These are phyloP conservation scores for Nomada goodeniana DNA, from an alignment of 2,888 invertebrate genomes.

Conservation along the genomic window DNA sequence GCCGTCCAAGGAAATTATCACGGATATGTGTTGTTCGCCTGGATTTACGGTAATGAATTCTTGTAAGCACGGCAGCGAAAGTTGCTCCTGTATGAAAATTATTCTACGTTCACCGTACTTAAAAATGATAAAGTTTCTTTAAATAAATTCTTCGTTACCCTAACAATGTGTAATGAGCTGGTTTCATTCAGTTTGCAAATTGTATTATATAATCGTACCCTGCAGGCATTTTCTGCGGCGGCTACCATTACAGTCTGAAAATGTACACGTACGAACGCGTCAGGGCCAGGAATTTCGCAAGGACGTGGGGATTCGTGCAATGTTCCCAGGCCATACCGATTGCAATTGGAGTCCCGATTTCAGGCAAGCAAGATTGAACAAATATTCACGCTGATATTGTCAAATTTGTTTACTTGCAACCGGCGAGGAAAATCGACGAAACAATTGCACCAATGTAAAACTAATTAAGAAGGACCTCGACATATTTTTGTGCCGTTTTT, in stretches of 20 bases:
- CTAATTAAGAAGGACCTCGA: background rate
- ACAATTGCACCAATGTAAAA: background rate
- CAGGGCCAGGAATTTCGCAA: slow-evolving; percentile 92
- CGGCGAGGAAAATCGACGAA: too few relatives aligned
- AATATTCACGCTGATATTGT: background rate
- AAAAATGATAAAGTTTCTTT: too few relatives aligned
- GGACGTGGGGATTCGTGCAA: slow-evolving; percentile 95
- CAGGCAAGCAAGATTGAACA: slow-evolving; percentile 86
- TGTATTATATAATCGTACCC: slow-evolving; percentile 24
- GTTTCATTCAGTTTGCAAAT: background rate
- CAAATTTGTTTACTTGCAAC: background rate
- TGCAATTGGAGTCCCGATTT: slow-evolving; percentile 92
- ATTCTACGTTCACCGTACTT: too few relatives aligned
- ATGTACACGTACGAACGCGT: slow-evolving; percentile 96
- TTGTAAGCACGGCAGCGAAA: background rate
- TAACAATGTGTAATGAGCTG: too few relatives aligned
- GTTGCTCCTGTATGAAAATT: background rate
- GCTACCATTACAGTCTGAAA: slow-evolving; percentile 94
- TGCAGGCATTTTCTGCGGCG: slow-evolving; percentile 93
- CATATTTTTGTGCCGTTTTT: slow-evolving; percentile 53
- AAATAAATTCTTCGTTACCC: too few relatives aligned
- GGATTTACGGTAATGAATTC: slow-evolving; percentile 89
- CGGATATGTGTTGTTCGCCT: slow-evolving; percentile 92
- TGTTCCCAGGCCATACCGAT: slow-evolving; percentile 94
- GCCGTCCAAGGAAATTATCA: slow-evolving; percentile 91